phyloP scores from a whole-genome alignment of 2,113 vertebrate species.

The Sisor rabdophorus region DNA sequence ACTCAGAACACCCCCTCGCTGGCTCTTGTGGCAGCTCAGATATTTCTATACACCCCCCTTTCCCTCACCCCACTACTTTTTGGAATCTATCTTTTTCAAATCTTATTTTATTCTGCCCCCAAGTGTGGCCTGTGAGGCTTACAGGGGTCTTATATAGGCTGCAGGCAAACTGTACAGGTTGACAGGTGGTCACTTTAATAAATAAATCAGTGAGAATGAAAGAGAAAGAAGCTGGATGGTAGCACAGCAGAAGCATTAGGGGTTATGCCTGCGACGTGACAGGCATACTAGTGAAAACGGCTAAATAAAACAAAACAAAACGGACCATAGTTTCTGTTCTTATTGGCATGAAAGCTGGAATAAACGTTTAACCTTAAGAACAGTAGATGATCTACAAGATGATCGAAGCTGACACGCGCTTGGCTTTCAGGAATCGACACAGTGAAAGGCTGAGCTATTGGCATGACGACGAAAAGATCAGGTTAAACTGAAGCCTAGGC shows the following conservation, averaged over 20 bases:
- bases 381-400: background rate
- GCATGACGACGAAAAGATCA: background rate
- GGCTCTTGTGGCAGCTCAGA: conserved; percentile 13
- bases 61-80: background rate
- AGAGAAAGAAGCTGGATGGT: background rate
- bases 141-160: background rate
- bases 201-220: background rate
- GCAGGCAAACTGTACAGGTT: conserved; percentile 4
- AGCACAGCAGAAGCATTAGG: background rate
- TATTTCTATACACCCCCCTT: conserved; percentile 15
- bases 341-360: background rate
- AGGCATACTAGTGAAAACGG: background rate
- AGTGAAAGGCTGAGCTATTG: background rate
- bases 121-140: background rate
- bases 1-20: conserved; percentile 36
- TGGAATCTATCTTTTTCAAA: background rate
- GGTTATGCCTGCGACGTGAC: background rate
- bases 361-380: background rate
- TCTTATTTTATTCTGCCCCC: background rate
- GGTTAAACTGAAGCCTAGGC: background rate
- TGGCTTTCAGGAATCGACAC: background rate
- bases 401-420: background rate
- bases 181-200: background rate
- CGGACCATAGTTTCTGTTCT: background rate
- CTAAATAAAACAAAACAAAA: background rate